Evolutionary conservation across 2,888 invertebrate genomes (phyloP).

Genomic region (Diarsia brunnea): DNA sequence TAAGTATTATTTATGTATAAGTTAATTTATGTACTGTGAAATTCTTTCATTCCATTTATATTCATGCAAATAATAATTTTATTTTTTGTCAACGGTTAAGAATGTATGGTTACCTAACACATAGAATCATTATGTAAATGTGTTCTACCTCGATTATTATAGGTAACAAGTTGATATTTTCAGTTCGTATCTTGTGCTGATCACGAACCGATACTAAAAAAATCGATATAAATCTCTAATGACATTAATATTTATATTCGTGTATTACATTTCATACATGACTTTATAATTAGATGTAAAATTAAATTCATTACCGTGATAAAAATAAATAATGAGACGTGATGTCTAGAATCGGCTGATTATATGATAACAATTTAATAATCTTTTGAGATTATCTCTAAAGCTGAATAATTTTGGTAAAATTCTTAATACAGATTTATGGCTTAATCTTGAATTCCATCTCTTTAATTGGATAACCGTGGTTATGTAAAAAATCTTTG

Average conservation of each 20-base stretch:
- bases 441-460: conserved; percentile 14
- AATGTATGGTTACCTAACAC: conserved; percentile 55
- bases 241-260: conserved; percentile 37
- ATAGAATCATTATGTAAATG: conserved; percentile 56
- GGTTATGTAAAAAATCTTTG: not conserved
- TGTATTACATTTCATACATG: conserved; percentile 27
- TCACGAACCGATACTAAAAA: conserved; percentile 50
- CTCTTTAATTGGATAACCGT: not conserved
- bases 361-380: not conserved
- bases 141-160: conserved; percentile 18
- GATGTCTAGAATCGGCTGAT: conserved; percentile 11
- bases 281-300: conserved; percentile 11
- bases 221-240: conserved; percentile 48
- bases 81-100: conserved; percentile 35
- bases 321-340: conserved; percentile 6
- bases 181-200: conserved; percentile 37
- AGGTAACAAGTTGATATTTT: conserved; percentile 36
- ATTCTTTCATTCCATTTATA: conserved; percentile 57
- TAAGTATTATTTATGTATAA: conserved; percentile 52
- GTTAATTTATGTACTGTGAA: conserved; percentile 63
- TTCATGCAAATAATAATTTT: conserved; percentile 49
- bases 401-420: conserved; percentile 28
- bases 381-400: conserved; percentile 34
- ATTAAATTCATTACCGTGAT: conserved; percentile 16
- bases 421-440: conserved; percentile 17